These are phyloP conservation scores for Eurytoma adleriae DNA, from an alignment of 2,888 invertebrate genomes.

Conservation along the genomic window DNA sequence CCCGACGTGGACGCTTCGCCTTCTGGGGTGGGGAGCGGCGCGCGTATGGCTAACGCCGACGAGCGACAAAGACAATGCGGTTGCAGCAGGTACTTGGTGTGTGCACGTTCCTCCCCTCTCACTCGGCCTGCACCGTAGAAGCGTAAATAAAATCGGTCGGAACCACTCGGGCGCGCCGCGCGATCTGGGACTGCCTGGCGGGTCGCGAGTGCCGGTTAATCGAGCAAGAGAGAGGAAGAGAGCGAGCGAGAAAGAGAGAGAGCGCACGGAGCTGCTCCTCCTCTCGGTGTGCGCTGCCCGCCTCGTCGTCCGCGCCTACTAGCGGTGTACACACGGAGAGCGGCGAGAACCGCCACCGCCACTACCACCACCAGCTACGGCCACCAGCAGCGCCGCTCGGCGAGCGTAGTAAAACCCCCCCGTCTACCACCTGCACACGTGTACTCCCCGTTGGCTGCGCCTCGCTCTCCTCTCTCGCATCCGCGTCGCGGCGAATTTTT, in stretches of 20 bases:
- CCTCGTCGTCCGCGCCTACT: conserved; percentile 19
- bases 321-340: background rate
- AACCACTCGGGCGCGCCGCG: background rate
- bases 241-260: background rate
- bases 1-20: background rate
- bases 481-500: too few species aligned
- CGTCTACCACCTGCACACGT: too few species aligned
- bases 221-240: too few species aligned
- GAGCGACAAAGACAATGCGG: background rate
- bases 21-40: background rate
- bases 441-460: too few species aligned
- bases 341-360: background rate
- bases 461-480: too few species aligned
- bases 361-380: conserved; percentile 14
- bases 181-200: background rate
- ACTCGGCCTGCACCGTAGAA: conserved; percentile 20
- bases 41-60: background rate
- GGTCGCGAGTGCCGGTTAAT: background rate
- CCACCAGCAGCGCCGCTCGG: background rate
- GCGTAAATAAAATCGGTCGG: conserved; percentile 19
- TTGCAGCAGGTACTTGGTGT: conserved; percentile 8
- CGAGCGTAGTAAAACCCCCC: too few species aligned
- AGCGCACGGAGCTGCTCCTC: background rate
- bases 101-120: background rate
- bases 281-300: background rate